phyloP scores from a whole-genome alignment of 2,888 invertebrate genomes.

The Oeneis ivallda region DNA sequence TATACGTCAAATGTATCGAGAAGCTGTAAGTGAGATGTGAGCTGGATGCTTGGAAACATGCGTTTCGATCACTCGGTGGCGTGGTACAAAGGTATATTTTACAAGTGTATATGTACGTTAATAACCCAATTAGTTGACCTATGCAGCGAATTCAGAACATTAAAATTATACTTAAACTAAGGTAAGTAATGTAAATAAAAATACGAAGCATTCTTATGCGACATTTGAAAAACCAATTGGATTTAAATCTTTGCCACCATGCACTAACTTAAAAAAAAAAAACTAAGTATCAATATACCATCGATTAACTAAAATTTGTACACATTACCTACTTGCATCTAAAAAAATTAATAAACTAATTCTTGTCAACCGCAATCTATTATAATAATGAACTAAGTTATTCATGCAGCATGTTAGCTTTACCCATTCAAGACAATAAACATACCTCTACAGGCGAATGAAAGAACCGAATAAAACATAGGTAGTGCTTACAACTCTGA shows the following conservation, averaged over 20 bases:
- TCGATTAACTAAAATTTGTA: background rate
- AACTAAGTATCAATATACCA: constrained; percentile 1
- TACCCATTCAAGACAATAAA: constrained; percentile 63
- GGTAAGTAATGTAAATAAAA: constrained; percentile 36
- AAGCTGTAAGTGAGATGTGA: constrained; percentile 81
- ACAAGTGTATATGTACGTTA: constrained; percentile 66
- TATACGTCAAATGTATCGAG: constrained; percentile 74
- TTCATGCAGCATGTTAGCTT: constrained; percentile 71
- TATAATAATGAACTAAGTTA: constrained; percentile 47
- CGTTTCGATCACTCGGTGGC: constrained; percentile 82
- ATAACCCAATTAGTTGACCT: constrained; percentile 46
- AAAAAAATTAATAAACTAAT: constrained; percentile 25
- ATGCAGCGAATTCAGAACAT: constrained; percentile 39
- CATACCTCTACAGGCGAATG: constrained; percentile 71
- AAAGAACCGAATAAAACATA: constrained; percentile 54
- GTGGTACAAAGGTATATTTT: constrained; percentile 76
- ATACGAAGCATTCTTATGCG: constrained; percentile 30
- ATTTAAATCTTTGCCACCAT: constrained; percentile 26
- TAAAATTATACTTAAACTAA: constrained; percentile 42
- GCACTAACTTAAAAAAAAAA: constrained; percentile 19
- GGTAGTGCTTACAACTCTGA: constrained; percentile 60
- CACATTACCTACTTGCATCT: constrained; percentile 15
- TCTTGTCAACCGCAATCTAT: constrained; percentile 16
- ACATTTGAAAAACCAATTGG: constrained; percentile 23
- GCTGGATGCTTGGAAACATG: constrained; percentile 80